Evolutionary conservation across 2,113 vertebrate genomes (phyloP), one percentile per base, ranked within the genome.

Genomic region (Siphamia tubifer): DNA sequence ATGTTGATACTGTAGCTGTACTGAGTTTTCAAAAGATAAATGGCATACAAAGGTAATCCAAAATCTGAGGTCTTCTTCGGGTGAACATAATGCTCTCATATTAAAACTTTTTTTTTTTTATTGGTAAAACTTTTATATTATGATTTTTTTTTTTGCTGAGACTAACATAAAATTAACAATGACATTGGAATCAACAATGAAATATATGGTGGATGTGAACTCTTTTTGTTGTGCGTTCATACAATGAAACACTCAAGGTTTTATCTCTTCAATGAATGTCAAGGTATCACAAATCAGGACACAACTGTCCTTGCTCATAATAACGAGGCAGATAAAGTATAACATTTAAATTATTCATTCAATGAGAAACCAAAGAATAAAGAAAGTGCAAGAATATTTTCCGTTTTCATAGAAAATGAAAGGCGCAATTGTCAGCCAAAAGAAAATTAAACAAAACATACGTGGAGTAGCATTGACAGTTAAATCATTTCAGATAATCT

Each of bases 391-490:
- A 48, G 17, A 34, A 43, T 28, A 9, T 62, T 39, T 68, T 19
- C 19, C n/a, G n/a, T 30, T 79, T 79, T 77, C 43, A 81, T 24
- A 17, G 34, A 52, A 64, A 47, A 44, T 55, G 40, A 73, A 68
- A 58, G 31, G 43, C 25, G 24, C 49, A 58, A 42, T 62, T 66
- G 19, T 51, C 7, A 23, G 2, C 17, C 30, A 48, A 47, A 47
- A 62, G 24, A 57, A 72, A 19, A 36, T 30, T 43, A 57, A 45
- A 30, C 23, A 52, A 23, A 34, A 66, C 6, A 61, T 40, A 20
- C 25, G 31, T 45, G n/a, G 24, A 13, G 16, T 24, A 56, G 23
- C 57, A 61, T 52, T 52, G 49, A 52, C 32, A 58, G 27, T 13
- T 34, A 45, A 19, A 31, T 75, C 11, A 8, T 32, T 64, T 71